Base-by-base conservation (phyloP, 1,140 invertebrate species). In the Monomorium pharaonis region DNA sequence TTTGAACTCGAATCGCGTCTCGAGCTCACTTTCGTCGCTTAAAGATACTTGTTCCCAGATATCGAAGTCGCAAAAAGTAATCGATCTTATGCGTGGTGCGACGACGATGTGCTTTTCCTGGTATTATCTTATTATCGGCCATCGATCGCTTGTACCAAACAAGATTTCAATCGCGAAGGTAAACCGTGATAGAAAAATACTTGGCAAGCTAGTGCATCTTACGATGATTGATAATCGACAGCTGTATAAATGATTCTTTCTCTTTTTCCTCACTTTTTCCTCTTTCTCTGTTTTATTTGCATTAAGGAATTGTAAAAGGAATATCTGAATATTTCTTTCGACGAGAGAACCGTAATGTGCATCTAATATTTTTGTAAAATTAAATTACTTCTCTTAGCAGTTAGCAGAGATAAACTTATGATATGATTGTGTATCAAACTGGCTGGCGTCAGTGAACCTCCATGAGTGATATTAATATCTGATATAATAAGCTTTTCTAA, bases 211-310 rank as follows among this genome's bases (percentile, higher is more conserved):
- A 51, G 7, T 37, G 37, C 51, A 44, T 76, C 74, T 89, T 30
- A 76, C 60, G 58, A 18, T 42, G 33, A 49, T 72, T 83, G 87
- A 89, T 89, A 89, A 88, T 63, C 54, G 74, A 42, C 88, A 86
- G 78, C 54, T 89, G 87, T 77, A 47, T 60, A 84, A 87, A 80
- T 84, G 21, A n/a, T 12, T 21, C 33, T 37, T 2, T 24, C 21
- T 44, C 5, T 44, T 12, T 67, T 37, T 44, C 56, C 16, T 21
- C 24, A 21, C 21, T 12, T 27, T 21, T 44, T 7, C 6, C 60
- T 62, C 24, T 62, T 7, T 3, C 6, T 33, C 6, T 27, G 12
- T 16, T 70, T 69, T 30, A 80, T 87, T 89, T 42, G 16, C 51
- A 84, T 70, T 56, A 58, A 60, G 27, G 58, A 24, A 42, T 70